Percentiles rank a stretch among this genome's conserved stretches.
These are phyloP conservation scores for Malacoraja senta DNA, from an alignment of 2,797 vertebrate species.

Conservation along the genomic window DNA sequence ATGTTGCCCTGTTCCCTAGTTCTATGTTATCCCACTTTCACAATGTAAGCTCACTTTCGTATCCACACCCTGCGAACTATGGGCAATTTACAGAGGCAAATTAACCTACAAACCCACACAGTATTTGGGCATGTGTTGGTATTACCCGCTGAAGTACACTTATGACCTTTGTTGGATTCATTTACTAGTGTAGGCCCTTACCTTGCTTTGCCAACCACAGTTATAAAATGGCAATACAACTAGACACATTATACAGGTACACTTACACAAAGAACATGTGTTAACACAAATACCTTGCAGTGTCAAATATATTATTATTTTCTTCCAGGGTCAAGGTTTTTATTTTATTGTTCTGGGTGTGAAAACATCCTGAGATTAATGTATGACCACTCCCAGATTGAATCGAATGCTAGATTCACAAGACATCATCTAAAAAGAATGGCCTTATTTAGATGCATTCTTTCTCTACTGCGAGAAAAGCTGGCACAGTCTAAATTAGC, in stretches of 20 bases:
- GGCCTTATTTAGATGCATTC: not conserved
- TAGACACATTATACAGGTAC: not conserved
- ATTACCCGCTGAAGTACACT: not conserved
- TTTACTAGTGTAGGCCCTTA: not conserved
- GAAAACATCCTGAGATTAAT: not conserved
- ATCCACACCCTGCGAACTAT: too few relatives aligned
- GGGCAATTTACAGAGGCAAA: too few relatives aligned
- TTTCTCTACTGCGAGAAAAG: not conserved
- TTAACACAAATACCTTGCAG: not conserved
- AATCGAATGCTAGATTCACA: not conserved
- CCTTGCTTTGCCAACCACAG: not conserved
- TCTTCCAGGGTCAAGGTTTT: not conserved
- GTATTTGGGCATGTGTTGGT: not conserved
- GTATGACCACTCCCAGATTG: not conserved
- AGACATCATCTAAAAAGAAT: not conserved
- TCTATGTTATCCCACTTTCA: too few relatives aligned
- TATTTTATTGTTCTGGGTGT: not conserved
- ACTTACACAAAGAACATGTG: not conserved
- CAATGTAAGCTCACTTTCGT: too few relatives aligned
- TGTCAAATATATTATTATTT: not conserved
- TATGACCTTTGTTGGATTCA: not conserved
- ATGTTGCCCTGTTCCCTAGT: too few relatives aligned
- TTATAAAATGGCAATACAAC: not conserved
- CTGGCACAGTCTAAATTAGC: not conserved
- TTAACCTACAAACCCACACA: too few relatives aligned